Percentiles rank a stretch among this genome's conserved stretches.
Conservation (phyloP, 2,797 vertebrate species). For the Oryzias sinensis region DNA sequence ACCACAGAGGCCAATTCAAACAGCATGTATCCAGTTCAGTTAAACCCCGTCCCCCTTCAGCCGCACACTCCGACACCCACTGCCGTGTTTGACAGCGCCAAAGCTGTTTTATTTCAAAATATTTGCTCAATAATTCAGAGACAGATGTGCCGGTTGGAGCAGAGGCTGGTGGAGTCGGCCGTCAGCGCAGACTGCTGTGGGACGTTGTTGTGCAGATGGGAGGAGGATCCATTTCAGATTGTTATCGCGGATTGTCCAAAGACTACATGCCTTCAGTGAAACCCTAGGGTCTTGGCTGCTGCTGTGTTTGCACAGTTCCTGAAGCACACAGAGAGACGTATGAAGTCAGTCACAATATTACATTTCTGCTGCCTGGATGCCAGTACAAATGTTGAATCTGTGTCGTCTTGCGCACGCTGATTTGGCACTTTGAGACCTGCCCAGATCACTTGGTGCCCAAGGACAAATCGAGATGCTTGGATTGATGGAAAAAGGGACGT, state of each 20-base stretch:
- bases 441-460: slow-evolving; percentile 40
- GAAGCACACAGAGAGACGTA: slow-evolving; percentile 49
- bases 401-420: slow-evolving; percentile 58
- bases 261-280: slow-evolving; percentile 70
- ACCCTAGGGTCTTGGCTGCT: slow-evolving; percentile 60
- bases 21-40: slow-evolving; percentile 15
- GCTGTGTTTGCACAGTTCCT: slow-evolving; percentile 66
- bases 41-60: slow-evolving; percentile 24
- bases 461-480: slow-evolving; percentile 30
- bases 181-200: slow-evolving; percentile 57
- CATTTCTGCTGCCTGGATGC: slow-evolving; percentile 50
- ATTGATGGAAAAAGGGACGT: slow-evolving; percentile 32
- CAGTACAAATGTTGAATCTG: slow-evolving; percentile 66
- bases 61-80: slow-evolving; percentile 50
- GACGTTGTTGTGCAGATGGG: slow-evolving; percentile 59
- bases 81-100: slow-evolving; percentile 55
- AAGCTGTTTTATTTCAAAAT: slow-evolving; percentile 74
- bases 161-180: slow-evolving; percentile 55
- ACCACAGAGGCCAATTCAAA: slow-evolving; percentile 24
- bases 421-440: slow-evolving; percentile 47
- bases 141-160: slow-evolving; percentile 70
- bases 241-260: slow-evolving; percentile 75
- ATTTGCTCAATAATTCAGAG: slow-evolving; percentile 73
- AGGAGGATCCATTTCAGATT: slow-evolving; percentile 65
- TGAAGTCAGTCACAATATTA: slow-evolving; percentile 62